Conservation (phyloP, 2,888 invertebrate genomes). For the Magallana nippona region DNA sequence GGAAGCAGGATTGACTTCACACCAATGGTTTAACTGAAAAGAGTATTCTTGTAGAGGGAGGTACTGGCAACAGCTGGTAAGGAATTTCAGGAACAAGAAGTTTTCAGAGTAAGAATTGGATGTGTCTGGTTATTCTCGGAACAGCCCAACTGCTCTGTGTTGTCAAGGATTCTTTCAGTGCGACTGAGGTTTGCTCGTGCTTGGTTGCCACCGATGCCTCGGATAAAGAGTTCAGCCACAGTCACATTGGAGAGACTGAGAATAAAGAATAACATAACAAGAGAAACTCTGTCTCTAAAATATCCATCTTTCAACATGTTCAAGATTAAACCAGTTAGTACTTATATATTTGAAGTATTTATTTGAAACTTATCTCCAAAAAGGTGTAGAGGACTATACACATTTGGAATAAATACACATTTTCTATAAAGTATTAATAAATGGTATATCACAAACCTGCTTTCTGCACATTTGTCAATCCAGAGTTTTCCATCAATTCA, state of each 20-base stretch:
- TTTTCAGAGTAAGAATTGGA: conserved; percentile 84
- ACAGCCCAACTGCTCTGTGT: conserved; percentile 66
- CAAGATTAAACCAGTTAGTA: no score
- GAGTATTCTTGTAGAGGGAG: conserved; percentile 91
- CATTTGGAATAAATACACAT: no score
- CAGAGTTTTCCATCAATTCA: conserved; percentile 82
- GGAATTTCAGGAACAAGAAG: conserved; percentile 91
- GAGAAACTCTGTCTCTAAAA: no score
- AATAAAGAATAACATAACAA: neutral
- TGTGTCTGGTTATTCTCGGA: conserved; percentile 70
- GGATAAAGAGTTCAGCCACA: conserved; percentile 85
- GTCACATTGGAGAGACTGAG: conserved; percentile 77
- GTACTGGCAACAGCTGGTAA: conserved; percentile 85
- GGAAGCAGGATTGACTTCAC: conserved; percentile 90
- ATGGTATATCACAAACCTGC: conserved; percentile 50
- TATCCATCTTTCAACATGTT: no score
- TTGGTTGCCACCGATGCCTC: conserved; percentile 84
- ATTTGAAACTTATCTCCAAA: no score
- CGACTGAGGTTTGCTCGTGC: conserved; percentile 81
- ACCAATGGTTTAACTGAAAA: conserved; percentile 88
- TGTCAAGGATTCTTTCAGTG: conserved; percentile 59
- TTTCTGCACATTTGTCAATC: conserved; percentile 47
- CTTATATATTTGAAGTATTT: no score
- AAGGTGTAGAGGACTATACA: no score
- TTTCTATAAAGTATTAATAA: neutral